phyloP scores from a whole-genome alignment of 92 coral and sea anemone species.

The Montipora capitata region DNA sequence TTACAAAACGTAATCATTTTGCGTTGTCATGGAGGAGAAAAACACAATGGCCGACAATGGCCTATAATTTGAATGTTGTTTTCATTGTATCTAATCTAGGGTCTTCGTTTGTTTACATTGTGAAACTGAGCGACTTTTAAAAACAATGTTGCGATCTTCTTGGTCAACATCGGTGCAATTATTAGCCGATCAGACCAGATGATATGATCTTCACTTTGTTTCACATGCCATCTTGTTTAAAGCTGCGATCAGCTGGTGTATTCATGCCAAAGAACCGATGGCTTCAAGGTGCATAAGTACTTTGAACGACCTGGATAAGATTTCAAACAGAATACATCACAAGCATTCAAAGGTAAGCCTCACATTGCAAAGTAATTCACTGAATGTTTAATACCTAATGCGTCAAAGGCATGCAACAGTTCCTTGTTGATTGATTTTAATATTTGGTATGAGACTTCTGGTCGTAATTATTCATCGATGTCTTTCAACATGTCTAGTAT shows the following conservation, averaged over 20 bases:
- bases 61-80: neutral
- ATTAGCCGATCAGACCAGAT: neutral
- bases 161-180: neutral
- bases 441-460: neutral
- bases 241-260: neutral
- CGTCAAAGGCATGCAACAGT: no score
- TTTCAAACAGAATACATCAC: constrained; percentile 81
- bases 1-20: constrained; percentile 10
- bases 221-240: neutral
- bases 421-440: neutral
- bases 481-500: neutral
- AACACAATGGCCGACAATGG: neutral
- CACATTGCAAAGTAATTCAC: no score
- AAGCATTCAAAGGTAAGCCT: constrained; percentile 73
- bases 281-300: constrained; percentile 91
- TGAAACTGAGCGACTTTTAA: neutral
- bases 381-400: no score
- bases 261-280: constrained; percentile 33
- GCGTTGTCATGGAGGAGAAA: constrained; percentile 82
- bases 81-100: constrained; percentile 4
- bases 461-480: constrained; percentile 1
- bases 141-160: neutral
- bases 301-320: constrained; percentile 85
- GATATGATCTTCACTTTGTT: no score
- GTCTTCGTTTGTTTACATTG: neutral